phyloP scores from a whole-genome alignment of 1,140 invertebrate genomes.

The Monomorium pharaonis region DNA sequence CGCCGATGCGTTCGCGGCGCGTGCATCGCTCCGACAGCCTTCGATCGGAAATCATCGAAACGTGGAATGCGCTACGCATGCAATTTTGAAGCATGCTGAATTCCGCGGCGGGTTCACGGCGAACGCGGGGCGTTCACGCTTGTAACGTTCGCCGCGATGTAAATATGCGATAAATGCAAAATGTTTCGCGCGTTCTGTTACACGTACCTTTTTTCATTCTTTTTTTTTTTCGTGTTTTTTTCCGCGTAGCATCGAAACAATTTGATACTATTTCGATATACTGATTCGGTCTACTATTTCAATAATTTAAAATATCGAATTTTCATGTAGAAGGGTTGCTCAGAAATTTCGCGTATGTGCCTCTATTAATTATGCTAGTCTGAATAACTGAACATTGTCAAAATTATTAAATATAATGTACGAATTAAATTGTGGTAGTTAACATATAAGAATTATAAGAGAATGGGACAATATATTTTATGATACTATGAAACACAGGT shows the following conservation, averaged over 20 bases:
- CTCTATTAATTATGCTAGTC: not conserved
- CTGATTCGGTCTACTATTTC: constrained; percentile 17
- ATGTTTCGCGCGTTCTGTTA: constrained; percentile 25
- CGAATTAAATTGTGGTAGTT: not conserved
- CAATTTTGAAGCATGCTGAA: constrained; percentile 43
- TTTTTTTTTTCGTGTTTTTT: not conserved
- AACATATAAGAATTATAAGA: not conserved
- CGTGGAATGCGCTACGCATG: constrained; percentile 24
- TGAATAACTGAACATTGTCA: not conserved
- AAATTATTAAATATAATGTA: not conserved
- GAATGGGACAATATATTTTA: not conserved
- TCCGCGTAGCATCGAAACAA: not conserved
- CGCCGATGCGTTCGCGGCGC: constrained; percentile 9
- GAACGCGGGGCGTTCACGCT: constrained; percentile 8
- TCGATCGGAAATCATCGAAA: constrained; percentile 29
- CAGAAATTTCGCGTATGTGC: not conserved
- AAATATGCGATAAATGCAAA: constrained; percentile 46
- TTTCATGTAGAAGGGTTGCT: not conserved
- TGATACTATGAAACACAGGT: not conserved
- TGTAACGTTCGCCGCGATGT: not conserved
- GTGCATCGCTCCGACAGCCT: constrained; percentile 16
- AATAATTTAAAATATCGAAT: constrained; percentile 19
- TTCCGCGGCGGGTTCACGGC: not conserved
- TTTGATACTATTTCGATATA: not conserved
- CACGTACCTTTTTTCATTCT: constrained; percentile 21